A percentile compares a stretch with the other conserved stretches of the same genome.
phyloP scores from a whole-genome alignment of 2,113 vertebrate species.

The Caranx ignobilis region DNA sequence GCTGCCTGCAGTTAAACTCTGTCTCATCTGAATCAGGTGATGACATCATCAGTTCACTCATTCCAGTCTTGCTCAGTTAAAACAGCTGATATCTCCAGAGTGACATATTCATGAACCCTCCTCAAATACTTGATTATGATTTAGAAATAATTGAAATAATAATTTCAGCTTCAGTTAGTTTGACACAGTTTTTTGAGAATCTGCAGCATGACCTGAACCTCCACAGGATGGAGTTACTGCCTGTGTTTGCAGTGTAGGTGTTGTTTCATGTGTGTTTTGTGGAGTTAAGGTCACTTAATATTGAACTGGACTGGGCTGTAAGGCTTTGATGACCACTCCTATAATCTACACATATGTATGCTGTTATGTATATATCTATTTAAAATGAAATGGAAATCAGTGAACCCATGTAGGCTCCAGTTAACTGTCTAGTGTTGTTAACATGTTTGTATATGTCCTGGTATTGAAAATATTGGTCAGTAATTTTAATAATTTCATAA shows the following conservation, averaged over 20 bases:
- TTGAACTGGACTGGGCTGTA: background rate
- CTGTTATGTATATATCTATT: conserved; percentile 36
- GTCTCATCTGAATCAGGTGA: background rate
- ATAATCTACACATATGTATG: conserved; percentile 1
- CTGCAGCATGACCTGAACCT: background rate
- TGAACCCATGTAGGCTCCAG: background rate
- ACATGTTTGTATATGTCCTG: conserved; percentile 46
- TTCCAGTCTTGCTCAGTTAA: background rate
- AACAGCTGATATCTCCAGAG: background rate
- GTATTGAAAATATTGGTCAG: conserved; percentile 27
- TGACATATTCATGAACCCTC: background rate
- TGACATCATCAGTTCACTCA: background rate
- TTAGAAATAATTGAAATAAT: background rate
- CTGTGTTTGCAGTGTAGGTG: conserved; percentile 13
- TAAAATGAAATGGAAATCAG: conserved; percentile 2
- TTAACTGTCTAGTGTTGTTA: conserved; percentile 24
- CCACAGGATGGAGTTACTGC: background rate
- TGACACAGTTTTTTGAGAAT: background rate
- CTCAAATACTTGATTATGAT: background rate
- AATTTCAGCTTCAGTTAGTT: background rate
- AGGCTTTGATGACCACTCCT: background rate
- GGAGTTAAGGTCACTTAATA: background rate
- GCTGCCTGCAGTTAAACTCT: background rate
- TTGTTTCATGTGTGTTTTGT: conserved; percentile 19
- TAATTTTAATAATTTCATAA: conserved; percentile 57